These are phyloP conservation scores for Pollenia griseotomentosa DNA, from an alignment of 2,888 invertebrate species.

Conservation along the genomic window DNA sequence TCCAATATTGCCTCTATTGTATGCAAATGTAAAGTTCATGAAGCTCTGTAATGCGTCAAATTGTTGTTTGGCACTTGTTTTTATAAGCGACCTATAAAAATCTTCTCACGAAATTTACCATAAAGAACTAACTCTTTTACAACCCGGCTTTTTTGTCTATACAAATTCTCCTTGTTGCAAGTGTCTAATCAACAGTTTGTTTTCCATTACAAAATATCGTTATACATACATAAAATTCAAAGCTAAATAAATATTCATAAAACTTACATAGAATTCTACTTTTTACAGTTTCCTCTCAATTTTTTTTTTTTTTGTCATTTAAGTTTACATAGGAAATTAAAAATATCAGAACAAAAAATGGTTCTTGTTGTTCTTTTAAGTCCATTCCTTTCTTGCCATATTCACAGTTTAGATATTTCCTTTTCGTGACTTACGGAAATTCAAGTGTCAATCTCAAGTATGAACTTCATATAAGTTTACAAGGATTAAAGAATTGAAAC, in stretches of 20 bases:
- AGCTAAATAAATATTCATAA: not conserved
- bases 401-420: constrained; percentile 32
- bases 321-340: constrained; percentile 58
- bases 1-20: no score
- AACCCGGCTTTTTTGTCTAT: not conserved
- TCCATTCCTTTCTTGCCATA: not conserved
- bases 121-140: not conserved
- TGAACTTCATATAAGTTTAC: constrained; percentile 26
- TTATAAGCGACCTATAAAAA: no score
- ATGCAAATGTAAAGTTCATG: no score
- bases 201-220: constrained; percentile 8
- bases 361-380: constrained; percentile 1
- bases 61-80: no score
- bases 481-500: constrained; percentile 14
- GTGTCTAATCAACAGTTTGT: constrained; percentile 60
- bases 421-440: constrained; percentile 40
- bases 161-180: constrained; percentile 31
- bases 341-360: constrained; percentile 37
- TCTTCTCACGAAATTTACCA: no score
- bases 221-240: not conserved
- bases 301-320: not conserved
- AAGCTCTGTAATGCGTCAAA: no score
- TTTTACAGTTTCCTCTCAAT: not conserved
- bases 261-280: not conserved
- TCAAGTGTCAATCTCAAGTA: constrained; percentile 57